Conservation (phyloP, 1,140 invertebrate genomes). For the Trachymyrmex cornetzi region DNA sequence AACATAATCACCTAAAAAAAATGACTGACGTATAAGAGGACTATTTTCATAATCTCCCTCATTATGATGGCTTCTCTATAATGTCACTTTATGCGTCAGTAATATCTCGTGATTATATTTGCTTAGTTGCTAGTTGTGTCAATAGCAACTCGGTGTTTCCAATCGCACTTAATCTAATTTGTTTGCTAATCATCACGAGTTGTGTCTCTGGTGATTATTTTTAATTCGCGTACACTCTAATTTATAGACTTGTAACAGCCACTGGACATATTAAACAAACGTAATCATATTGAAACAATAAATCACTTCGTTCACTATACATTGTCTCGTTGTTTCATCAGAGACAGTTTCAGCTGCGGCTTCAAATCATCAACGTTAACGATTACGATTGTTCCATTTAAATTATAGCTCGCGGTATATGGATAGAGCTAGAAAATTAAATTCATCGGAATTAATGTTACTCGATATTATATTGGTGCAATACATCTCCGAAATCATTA, state of each 20-base stretch:
- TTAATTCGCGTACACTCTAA: neutral
- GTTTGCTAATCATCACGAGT: conserved; percentile 3
- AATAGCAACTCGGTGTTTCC: neutral
- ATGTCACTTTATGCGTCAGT: neutral
- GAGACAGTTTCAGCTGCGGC: neutral
- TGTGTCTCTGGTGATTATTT: neutral
- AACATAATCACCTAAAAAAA: conserved; percentile 29
- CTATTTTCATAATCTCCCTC: neutral
- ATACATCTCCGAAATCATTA: conserved; percentile 4
- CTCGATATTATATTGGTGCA: conserved; percentile 25
- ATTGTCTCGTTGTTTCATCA: neutral
- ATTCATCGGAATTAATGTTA: conserved; percentile 17
- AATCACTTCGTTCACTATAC: neutral
- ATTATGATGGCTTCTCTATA: neutral
- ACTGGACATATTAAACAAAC: neutral
- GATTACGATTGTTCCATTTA: neutral
- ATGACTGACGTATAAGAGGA: neutral
- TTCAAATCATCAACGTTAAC: neutral
- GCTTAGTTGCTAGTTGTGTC: conserved; percentile 1
- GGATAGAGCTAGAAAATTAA: neutral
- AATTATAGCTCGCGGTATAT: neutral
- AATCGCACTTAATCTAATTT: neutral
- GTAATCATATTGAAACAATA: neutral
- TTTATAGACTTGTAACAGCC: neutral
- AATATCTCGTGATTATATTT: conserved; percentile 29